Evolutionary conservation across 2,888 invertebrate genomes (phyloP).

Genomic region (Autographa gamma): DNA sequence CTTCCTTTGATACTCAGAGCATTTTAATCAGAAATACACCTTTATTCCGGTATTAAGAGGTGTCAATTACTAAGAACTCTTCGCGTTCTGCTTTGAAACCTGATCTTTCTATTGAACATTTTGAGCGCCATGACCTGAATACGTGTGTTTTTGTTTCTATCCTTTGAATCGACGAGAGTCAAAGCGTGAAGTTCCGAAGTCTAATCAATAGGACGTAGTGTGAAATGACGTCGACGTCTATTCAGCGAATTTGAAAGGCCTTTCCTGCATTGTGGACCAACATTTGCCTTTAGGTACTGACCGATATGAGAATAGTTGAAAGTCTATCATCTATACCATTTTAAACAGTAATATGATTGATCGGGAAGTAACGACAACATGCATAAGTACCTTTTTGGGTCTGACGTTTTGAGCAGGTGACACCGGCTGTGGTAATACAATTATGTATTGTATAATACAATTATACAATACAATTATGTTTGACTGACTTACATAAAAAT

Average conservation of each 20-base stretch:
- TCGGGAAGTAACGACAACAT: too few species aligned
- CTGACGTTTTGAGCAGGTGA: too few species aligned
- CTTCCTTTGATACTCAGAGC: too few species aligned
- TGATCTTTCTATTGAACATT: background rate
- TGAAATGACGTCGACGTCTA: background rate
- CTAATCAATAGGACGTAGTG: background rate
- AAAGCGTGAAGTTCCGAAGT: background rate
- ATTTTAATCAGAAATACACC: background rate
- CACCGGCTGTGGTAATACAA: too few species aligned
- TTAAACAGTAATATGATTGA: too few species aligned
- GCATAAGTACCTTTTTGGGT: too few species aligned
- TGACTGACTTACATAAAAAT: too few species aligned
- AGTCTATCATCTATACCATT: too few species aligned
- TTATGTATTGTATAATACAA: too few species aligned
- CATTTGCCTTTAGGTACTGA: too few species aligned
- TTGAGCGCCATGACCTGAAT: background rate
- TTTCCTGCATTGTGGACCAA: background rate
- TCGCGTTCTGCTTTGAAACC: background rate
- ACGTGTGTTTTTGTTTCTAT: background rate
- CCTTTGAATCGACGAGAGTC: background rate
- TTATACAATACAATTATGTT: too few species aligned
- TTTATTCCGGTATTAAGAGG: background rate
- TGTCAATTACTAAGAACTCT: constrained; percentile 1
- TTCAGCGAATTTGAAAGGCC: background rate
- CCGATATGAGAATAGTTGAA: too few species aligned